Base-by-base conservation (phyloP, 1,140 invertebrate species). In the Hypsibius dujardini region DNA sequence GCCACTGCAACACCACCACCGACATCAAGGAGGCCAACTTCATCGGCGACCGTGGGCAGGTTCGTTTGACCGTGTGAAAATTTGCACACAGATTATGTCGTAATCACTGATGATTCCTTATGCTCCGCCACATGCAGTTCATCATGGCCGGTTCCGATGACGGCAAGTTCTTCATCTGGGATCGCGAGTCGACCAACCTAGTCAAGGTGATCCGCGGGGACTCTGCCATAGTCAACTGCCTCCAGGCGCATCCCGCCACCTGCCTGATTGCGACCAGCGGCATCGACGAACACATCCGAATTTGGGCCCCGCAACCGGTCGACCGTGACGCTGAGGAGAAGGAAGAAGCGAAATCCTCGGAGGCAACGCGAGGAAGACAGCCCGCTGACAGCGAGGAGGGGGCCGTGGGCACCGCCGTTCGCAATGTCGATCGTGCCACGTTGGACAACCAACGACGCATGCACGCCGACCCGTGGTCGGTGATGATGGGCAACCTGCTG, bases 11-110 rank as follows among this genome's bases (percentile, higher is more conserved):
- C 81, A 94, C 90, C 47, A 94, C 91, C 28, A 97, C 94, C 0
- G 94, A 97, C 78, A 98, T 97, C 73, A 98, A 97, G 80, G 92
- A 95, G 81, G 91, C 92, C 2, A 95, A 90, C 77, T 98, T 94
- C 80, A 87, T 96, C 80, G 93, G 92, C 75, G 87, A 86, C 80
- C 81, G 86, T n/a, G n/a, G n/a, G n/a, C n/a, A n/a, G n/a, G n/a
- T n/a, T n/a, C n/a, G n/a, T n/a, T n/a, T n/a, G n/a, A n/a, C n/a
- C n/a, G n/a, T n/a, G n/a, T n/a, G n/a, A n/a, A n/a, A n/a, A n/a
- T n/a, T n/a, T n/a, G n/a, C n/a, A n/a, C n/a, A n/a, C n/a, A n/a
- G n/a, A n/a, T n/a, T n/a, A n/a, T n/a, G n/a, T n/a, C n/a, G n/a
- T n/a, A n/a, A n/a, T n/a, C n/a, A n/a, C n/a, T n/a, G n/a, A n/a